Percentiles rank a stretch among this genome's conserved stretches.
phyloP scores from a whole-genome alignment of 1,140 invertebrate genomes.

The Euglossa dilemma region DNA sequence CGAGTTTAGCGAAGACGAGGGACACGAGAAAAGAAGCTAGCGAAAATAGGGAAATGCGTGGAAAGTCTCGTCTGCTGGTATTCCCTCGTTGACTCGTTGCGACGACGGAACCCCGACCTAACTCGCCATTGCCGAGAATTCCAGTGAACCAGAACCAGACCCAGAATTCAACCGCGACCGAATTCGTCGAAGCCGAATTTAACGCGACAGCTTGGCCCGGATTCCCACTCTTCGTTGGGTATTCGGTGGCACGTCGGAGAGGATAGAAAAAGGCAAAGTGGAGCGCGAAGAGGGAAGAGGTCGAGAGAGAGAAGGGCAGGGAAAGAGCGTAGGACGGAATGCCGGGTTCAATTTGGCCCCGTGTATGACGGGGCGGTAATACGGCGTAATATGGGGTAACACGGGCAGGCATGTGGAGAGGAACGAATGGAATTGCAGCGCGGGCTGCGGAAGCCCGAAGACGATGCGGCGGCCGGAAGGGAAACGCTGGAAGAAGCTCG shows the following conservation, averaged over 20 bases:
- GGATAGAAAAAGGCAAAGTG: not conserved
- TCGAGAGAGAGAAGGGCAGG: no score
- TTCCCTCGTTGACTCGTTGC: no score
- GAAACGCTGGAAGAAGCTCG: constrained; percentile 2
- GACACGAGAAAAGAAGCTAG: no score
- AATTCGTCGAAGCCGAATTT: not conserved
- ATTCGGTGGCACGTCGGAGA: no score
- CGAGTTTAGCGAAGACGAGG: no score
- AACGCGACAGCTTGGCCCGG: not conserved
- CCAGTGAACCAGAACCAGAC: no score
- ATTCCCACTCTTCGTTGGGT: not conserved
- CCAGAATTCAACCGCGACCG: no score
- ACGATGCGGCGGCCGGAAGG: not conserved
- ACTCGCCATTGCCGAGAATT: no score
- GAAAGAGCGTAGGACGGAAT: not conserved
- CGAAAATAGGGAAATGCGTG: no score
- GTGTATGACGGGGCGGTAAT: constrained; percentile 10
- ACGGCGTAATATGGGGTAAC: constrained; percentile 5
- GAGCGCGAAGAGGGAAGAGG: not conserved
- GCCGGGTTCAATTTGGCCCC: not conserved
- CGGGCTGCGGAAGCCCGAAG: not conserved
- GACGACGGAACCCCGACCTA: no score
- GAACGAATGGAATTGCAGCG: constrained; percentile 17
- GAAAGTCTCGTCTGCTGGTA: no score
- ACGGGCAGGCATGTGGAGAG: not conserved